phyloP scores from a whole-genome alignment of 2,113 vertebrate genomes.

The Chamaetylas fuelleborni region DNA sequence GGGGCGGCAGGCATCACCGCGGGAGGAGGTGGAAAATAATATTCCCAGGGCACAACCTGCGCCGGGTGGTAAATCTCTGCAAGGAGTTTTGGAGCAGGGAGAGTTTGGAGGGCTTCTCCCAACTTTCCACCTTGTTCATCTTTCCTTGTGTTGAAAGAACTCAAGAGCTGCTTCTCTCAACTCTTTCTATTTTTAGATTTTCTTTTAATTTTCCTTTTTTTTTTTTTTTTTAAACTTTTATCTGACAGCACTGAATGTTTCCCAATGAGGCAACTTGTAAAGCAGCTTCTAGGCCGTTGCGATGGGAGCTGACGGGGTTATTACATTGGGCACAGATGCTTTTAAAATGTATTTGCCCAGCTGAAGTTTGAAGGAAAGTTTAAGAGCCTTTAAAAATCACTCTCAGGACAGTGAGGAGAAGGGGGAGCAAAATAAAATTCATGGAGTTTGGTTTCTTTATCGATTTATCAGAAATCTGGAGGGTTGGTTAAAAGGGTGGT shows the following conservation, averaged over 20 bases:
- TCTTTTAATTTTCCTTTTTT: neutral
- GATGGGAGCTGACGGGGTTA: neutral
- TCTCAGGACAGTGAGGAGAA: neutral
- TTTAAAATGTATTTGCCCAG: slow-evolving; percentile 7
- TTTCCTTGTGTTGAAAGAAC: neutral
- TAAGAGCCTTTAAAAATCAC: neutral
- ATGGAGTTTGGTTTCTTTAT: neutral
- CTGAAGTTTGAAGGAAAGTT: slow-evolving; percentile 17
- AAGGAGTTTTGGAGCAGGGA: neutral
- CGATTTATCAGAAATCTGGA: neutral
- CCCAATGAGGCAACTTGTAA: neutral
- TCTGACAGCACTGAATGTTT: neutral
- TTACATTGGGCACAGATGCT: neutral
- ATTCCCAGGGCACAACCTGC: slow-evolving; percentile 33
- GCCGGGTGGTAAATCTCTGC: slow-evolving; percentile 17
- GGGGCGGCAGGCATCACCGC: neutral
- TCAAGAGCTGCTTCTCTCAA: neutral
- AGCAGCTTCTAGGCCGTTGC: neutral
- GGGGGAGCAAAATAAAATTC: neutral
- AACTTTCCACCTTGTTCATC: slow-evolving; percentile 25
- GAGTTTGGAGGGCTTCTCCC: neutral
- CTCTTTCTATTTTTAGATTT: neutral
- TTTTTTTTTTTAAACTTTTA: too few relatives aligned
- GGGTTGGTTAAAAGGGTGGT: slow-evolving; percentile 14
- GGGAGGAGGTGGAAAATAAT: neutral